A percentile compares a stretch with the other conserved stretches of the same genome.
Evolutionary conservation across 1,140 invertebrate genomes (phyloP).

Genomic region (Hypsibius dujardini): DNA sequence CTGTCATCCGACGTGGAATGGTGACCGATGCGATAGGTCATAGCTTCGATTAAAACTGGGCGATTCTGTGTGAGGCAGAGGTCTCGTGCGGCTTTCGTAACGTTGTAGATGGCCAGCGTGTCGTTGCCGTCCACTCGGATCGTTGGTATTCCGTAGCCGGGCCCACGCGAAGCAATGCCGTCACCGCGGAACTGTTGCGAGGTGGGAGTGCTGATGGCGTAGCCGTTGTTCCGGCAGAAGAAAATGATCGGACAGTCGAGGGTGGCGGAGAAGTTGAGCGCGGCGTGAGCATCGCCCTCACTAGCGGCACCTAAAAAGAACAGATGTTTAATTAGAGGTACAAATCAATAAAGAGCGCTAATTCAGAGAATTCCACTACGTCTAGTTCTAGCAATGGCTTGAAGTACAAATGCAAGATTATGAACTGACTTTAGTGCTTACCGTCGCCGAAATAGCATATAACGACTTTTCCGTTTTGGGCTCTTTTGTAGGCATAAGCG

Average conservation of each 20-base stretch:
- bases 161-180: constrained; percentile 58
- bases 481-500: constrained; percentile 64
- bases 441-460: constrained; percentile 88
- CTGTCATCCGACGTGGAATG: constrained; percentile 98
- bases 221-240: constrained; percentile 72
- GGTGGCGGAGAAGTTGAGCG: constrained; percentile 95
- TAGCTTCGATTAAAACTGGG: constrained; percentile 87
- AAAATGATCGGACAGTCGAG: constrained; percentile 85
- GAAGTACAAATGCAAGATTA: no score
- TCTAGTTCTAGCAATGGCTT: no score
- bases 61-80: constrained; percentile 55
- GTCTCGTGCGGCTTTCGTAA: constrained; percentile 58
- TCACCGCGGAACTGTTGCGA: constrained; percentile 77
- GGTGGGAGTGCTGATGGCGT: constrained; percentile 89
- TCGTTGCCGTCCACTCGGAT: constrained; percentile 94
- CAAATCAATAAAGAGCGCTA: not conserved
- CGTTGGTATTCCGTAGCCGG: constrained; percentile 74
- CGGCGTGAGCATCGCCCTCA: constrained; percentile 93
- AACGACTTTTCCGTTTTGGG: constrained; percentile 54
- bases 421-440: not conserved
- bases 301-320: constrained; percentile 62
- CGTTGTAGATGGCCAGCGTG: constrained; percentile 81
- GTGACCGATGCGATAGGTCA: constrained; percentile 92
- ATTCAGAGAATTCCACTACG: not conserved
- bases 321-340: not conserved